Base-by-base conservation (phyloP, 2,113 vertebrate genomes). In the Calypte anna region DNA sequence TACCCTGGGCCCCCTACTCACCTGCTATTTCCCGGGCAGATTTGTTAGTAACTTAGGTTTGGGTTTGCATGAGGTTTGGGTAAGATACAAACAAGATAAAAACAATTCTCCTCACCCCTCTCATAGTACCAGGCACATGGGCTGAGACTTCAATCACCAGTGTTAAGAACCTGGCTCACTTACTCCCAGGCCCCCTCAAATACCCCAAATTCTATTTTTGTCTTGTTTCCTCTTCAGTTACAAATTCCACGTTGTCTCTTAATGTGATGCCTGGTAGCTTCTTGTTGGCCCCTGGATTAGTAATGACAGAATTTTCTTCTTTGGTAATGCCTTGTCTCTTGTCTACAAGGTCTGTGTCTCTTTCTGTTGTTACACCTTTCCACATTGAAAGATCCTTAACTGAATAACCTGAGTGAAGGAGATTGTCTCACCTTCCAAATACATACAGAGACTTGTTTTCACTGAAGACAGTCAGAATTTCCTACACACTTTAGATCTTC, bases 11-110 rank as follows among this genome's bases (percentile, higher is more conserved):
- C 25, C 12, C 3, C 76, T 55, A 40, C 66, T 78, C 5, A 28
- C 28, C 21, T 0, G 1, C 7, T 50, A 55, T 7, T 83, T 48
- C 58, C 30, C 21, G 3, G 3, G 13, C 20, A 48, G 27, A 7
- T 36, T 40, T 77, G 24, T 10, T 40, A n/a, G 57, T 23, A 40
- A 87, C 48, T 59, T 58, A 30, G 36, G 38, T 11, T 6, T 2
- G 5, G 33, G 33, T 33, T 33, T 33, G 18, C 25, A 63, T 18
- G n/a, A 61, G 30, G 12, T 78, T 24, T 43, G 22, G 38, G 59
- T 46, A 67, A 78, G 78, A 62, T 9, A 62, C 28, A 59, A 50
- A 36, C 33, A 67, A 78, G 78, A 62, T 9, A 62, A 24, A 59
- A 50, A 36, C 33, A 30, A 15, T 68, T 54, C 12, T 44, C 21